These are phyloP conservation scores for Diadromus collaris DNA, from an alignment of 2,888 invertebrate genomes.

Conservation along the genomic window DNA sequence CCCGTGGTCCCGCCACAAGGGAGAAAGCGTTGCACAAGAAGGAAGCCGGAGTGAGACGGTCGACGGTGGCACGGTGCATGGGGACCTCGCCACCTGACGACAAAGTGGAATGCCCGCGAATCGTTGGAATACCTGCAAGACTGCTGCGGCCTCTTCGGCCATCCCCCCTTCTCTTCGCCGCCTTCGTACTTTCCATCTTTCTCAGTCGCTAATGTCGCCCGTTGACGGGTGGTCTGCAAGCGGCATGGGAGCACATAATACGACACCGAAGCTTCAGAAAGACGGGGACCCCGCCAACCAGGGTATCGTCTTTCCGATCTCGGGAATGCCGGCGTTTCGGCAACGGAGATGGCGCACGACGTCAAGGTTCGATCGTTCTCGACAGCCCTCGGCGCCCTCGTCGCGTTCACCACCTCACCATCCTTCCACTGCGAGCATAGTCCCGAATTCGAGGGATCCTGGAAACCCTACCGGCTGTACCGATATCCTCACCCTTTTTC, in stretches of 20 bases:
- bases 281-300: conserved; percentile 33
- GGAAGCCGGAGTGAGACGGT: conserved; percentile 10
- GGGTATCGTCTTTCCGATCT: conserved; percentile 57
- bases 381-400: conserved; percentile 18
- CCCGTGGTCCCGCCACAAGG: conserved; percentile 37
- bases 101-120: conserved; percentile 52
- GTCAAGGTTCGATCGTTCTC: conserved; percentile 27
- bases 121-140: conserved; percentile 55
- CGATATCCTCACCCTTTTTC: not conserved
- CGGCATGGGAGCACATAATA: conserved; percentile 41
- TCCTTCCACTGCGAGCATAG: not conserved
- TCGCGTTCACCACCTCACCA: not conserved
- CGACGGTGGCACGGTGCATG: conserved; percentile 30
- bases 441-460: conserved; percentile 1
- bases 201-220: conserved; percentile 15
- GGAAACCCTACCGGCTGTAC: conserved; percentile 9
- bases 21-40: not conserved
- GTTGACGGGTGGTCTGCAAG: conserved; percentile 44
- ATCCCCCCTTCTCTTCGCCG: conserved; percentile 15
- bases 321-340: conserved; percentile 39
- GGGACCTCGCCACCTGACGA: conserved; percentile 46
- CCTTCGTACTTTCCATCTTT: conserved; percentile 20
- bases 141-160: conserved; percentile 6
- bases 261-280: conserved; percentile 55
- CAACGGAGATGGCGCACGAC: conserved; percentile 12